These are phyloP conservation scores for Microplitis demolitor DNA, from an alignment of 1,140 invertebrate species.

Conservation along the genomic window DNA sequence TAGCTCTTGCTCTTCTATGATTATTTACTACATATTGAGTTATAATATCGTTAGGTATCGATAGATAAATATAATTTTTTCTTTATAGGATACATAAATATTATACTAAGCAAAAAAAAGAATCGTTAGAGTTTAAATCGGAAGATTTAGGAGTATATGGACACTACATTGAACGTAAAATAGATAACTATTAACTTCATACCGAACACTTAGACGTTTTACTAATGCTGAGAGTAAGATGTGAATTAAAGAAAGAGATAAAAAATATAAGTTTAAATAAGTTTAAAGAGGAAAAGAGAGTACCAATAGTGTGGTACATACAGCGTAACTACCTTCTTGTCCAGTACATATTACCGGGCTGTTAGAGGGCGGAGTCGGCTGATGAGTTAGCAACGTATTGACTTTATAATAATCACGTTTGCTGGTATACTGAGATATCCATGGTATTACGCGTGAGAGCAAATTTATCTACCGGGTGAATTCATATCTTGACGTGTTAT, in stretches of 20 bases:
- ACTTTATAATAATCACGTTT: slow-evolving; percentile 63
- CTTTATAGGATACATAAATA: too few species aligned
- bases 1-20: too few species aligned
- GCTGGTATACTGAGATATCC: slow-evolving; percentile 45
- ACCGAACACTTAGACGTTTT: slow-evolving; percentile 1
- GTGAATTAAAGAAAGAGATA: background rate
- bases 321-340: slow-evolving; percentile 58
- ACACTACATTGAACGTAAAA: background rate
- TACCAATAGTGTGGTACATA: slow-evolving; percentile 22
- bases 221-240: slow-evolving; percentile 12
- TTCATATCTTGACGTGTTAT: slow-evolving; percentile 40
- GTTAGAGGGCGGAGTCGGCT: slow-evolving; percentile 60
- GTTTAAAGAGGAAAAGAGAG: slow-evolving; percentile 19
- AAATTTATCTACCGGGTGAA: slow-evolving; percentile 42
- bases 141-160: slow-evolving; percentile 28
- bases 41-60: too few species aligned
- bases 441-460: slow-evolving; percentile 47
- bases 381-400: slow-evolving; percentile 63
- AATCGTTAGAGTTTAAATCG: background rate
- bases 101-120: too few species aligned
- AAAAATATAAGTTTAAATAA: slow-evolving; percentile 15
- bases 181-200: background rate
- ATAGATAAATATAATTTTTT: too few species aligned
- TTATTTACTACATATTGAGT: too few species aligned
- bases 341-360: slow-evolving; percentile 60